phyloP scores from a whole-genome alignment of 2,888 invertebrate genomes.

The Torymus tubicola region DNA sequence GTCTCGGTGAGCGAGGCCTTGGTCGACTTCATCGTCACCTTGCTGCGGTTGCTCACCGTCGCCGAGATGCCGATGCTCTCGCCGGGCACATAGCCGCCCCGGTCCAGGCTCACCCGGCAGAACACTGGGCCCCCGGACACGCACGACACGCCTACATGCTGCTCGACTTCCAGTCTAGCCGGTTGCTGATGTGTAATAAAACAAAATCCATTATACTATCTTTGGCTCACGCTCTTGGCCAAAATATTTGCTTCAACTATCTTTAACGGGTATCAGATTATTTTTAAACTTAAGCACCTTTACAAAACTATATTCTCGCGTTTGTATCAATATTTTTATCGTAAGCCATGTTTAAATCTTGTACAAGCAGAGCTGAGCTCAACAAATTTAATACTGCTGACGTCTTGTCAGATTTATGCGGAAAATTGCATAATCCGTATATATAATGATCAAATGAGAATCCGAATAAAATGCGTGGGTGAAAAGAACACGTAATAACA shows the following conservation, averaged over 20 bases:
- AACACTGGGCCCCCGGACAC: slow-evolving; percentile 91
- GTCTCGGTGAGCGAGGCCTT: slow-evolving; percentile 93
- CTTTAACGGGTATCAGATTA: too few species aligned
- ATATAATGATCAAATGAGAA: slow-evolving; percentile 25
- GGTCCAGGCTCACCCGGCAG: slow-evolving; percentile 90
- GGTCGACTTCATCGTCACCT: slow-evolving; percentile 88
- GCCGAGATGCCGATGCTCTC: slow-evolving; percentile 93
- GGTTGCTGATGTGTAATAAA: slow-evolving; percentile 81
- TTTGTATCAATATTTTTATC: too few species aligned
- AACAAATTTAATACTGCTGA: too few species aligned
- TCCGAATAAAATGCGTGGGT: slow-evolving; percentile 22
- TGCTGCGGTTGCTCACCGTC: slow-evolving; percentile 89
- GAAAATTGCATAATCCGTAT: slow-evolving; percentile 23
- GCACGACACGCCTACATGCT: slow-evolving; percentile 91
- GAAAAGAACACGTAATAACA: slow-evolving; percentile 19
- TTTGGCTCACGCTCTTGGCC: too few species aligned
- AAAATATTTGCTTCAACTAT: too few species aligned
- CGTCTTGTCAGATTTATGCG: not conserved
- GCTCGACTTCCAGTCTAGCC: slow-evolving; percentile 93
- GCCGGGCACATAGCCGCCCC: slow-evolving; percentile 96
- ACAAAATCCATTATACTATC: too few species aligned
- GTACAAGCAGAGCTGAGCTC: too few species aligned
- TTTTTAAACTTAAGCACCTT: too few species aligned
- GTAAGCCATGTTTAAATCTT: too few species aligned
- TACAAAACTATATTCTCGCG: too few species aligned